phyloP scores from a whole-genome alignment of 2,888 invertebrate genomes.

The Agriopis leucophaearia region DNA sequence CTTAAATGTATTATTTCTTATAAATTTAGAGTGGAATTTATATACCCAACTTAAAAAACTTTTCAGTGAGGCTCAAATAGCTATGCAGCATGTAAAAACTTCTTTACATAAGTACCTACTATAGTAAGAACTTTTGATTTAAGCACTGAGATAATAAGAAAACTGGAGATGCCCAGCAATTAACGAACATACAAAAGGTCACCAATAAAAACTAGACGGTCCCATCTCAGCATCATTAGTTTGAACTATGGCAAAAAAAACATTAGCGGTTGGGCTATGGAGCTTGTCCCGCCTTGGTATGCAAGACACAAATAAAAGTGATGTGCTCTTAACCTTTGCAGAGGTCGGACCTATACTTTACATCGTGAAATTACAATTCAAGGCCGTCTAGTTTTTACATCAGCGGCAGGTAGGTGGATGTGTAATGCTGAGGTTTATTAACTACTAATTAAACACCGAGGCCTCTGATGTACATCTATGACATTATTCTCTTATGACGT shows the following conservation, averaged over 20 bases:
- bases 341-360: constrained; percentile 71
- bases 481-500: constrained; percentile 14
- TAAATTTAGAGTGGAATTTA: too few relatives aligned
- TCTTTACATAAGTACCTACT: too few relatives aligned
- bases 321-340: constrained; percentile 82
- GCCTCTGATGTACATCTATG: constrained; percentile 34
- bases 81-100: too few relatives aligned
- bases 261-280: constrained; percentile 49
- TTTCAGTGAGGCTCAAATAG: too few relatives aligned
- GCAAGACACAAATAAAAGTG: constrained; percentile 76
- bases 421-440: constrained; percentile 56
- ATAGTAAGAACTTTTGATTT: too few relatives aligned
- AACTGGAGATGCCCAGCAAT: constrained; percentile 38
- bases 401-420: constrained; percentile 48
- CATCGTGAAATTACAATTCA: constrained; percentile 79
- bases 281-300: constrained; percentile 65
- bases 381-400: constrained; percentile 68
- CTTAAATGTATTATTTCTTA: too few relatives aligned
- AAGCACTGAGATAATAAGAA: constrained; percentile 15
- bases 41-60: too few relatives aligned
- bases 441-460: constrained; percentile 59
- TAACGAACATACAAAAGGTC: constrained; percentile 53
- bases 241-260: constrained; percentile 52
- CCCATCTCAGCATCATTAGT: constrained; percentile 44
- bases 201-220: constrained; percentile 49